Evolutionary conservation across 2,113 vertebrate species (phyloP).

Genomic region (Anseranas semipalmata): DNA sequence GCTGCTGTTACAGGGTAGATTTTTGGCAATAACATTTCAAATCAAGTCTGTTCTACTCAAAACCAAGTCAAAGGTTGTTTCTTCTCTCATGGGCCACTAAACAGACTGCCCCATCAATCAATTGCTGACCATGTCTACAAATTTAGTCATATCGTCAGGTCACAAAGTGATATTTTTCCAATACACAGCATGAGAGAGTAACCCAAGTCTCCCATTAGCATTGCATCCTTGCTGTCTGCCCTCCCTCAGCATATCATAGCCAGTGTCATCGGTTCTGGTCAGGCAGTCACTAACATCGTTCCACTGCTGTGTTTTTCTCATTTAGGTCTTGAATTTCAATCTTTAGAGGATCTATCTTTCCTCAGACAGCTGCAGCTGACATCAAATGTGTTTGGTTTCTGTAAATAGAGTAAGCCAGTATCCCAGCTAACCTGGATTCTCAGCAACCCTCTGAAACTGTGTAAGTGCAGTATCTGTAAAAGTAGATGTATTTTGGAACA

Average conservation of each 20-base stretch:
- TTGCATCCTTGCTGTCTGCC: neutral
- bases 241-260: neutral
- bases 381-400: neutral
- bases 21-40: neutral
- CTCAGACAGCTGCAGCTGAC: neutral
- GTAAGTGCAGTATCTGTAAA: neutral
- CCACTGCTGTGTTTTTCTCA: neutral
- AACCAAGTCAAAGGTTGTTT: neutral
- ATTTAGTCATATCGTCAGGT: neutral
- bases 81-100: neutral
- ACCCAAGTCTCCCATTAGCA: neutral
- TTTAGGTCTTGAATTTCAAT: neutral
- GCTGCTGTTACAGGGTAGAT: neutral
- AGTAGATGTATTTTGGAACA: neutral
- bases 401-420: neutral
- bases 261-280: neutral
- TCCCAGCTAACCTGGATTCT: neutral
- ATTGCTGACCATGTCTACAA: neutral
- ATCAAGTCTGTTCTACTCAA: neutral
- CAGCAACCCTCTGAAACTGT: neutral
- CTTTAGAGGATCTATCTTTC: neutral
- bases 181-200: neutral
- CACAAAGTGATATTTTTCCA: neutral
- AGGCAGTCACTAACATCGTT: neutral
- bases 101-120: neutral